phyloP scores from a whole-genome alignment of 2,797 vertebrate species.

The Enteromius paludinosus region DNA sequence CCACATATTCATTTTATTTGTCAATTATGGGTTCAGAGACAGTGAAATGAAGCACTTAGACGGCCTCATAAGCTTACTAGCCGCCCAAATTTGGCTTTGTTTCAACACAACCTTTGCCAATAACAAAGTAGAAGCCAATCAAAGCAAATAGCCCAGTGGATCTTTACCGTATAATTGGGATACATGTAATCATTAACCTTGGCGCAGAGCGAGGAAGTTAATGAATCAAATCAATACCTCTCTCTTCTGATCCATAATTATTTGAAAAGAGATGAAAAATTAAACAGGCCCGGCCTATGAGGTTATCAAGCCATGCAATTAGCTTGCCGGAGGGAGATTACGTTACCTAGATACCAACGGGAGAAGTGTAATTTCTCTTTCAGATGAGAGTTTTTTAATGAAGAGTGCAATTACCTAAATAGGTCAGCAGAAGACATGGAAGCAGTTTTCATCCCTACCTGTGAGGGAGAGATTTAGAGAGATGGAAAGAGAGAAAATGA shows the following conservation, averaged over 20 bases:
- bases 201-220: constrained; percentile 89
- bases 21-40: constrained; percentile 65
- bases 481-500: constrained; percentile 55
- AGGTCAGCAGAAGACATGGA: constrained; percentile 87
- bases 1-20: constrained; percentile 68
- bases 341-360: constrained; percentile 98
- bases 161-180: constrained; percentile 89
- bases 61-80: constrained; percentile 59
- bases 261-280: constrained; percentile 99
- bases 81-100: constrained; percentile 68
- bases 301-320: constrained; percentile 96
- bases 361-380: constrained; percentile 94
- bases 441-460: constrained; percentile 77
- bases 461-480: constrained; percentile 74
- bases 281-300: constrained; percentile 93
- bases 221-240: constrained; percentile 99
- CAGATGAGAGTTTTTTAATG: constrained; percentile 88
- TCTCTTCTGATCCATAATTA: constrained; percentile 99
- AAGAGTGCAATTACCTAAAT: constrained; percentile 91
- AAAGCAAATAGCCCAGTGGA: constrained; percentile 85
- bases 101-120: constrained; percentile 75
- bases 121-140: constrained; percentile 87
- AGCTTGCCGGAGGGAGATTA: constrained; percentile 95
- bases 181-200: constrained; percentile 98
- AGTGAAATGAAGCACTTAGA: constrained; percentile 60